Base-by-base conservation (phyloP, 2,888 invertebrate species). In the Epinotia nisella region DNA sequence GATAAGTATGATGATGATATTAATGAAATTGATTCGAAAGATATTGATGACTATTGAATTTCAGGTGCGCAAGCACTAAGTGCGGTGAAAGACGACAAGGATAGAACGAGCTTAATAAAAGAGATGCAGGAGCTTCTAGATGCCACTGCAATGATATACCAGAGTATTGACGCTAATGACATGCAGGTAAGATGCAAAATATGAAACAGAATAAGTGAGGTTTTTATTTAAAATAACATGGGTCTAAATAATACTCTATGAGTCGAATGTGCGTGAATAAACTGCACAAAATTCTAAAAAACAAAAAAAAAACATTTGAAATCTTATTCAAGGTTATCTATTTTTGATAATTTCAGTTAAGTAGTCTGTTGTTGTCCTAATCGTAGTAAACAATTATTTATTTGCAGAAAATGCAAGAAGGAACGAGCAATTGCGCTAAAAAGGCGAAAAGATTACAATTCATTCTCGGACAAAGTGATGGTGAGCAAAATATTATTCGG, bases 161-260 rank as follows among this genome's bases (percentile, higher is more conserved):
- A 96, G 80, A 97, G 98, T 7, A 98, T 98, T 1, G 98, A 98
- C 83, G 97, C 98, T 0, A 97, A 98, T 83, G 96, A 96, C 75
- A 96, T 96, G 87, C 96, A 97, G 92, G 96, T 96, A 82, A 79
- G 76, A 11, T 9, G 21, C 21, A 19, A 55, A 24, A 55, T 10
- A 5, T 3, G 13, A 19, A 15, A 55, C 55, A 55, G 3, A 15
- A 9, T 3, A 5, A n/a, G 5, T 7, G 1, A 45, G 3, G 15
- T 15, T 49, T 49, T 49, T 49, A 13, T 13, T 5, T 1, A 49
- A n/a, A 49, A 4, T n/a, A 45, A n/a, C 3, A 41, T 41, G n/a
- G 5, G 1, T n/a, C n/a, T 49, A 13, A n/a, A 3, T n/a, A 45
- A 49, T 41, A 41, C 11, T 41, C 13, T 13, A 13, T 41, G 41